phyloP scores from a whole-genome alignment of 2,797 vertebrate genomes.

The Argentina silus region DNA sequence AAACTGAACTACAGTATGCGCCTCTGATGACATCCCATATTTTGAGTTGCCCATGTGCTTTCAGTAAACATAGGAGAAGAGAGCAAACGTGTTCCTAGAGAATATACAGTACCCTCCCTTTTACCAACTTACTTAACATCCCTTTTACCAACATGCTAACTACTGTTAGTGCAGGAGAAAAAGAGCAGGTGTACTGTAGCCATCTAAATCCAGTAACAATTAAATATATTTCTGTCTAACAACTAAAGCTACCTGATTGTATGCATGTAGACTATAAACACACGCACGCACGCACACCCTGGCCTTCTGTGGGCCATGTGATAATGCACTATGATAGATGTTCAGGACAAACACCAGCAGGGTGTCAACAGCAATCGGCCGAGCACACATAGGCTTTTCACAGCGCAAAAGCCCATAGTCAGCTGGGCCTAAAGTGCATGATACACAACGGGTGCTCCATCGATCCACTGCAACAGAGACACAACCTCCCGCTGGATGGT shows the following conservation, averaged over 20 bases:
- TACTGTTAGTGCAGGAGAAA: no score
- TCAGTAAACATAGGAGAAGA: conserved; percentile 62
- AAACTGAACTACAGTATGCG: conserved; percentile 19
- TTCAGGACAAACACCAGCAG: conserved; percentile 26
- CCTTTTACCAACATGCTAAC: not conserved
- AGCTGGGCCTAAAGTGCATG: conserved; percentile 45
- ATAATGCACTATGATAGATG: conserved; percentile 23
- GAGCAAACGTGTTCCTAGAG: conserved; percentile 48
- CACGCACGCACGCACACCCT: conserved; percentile 16
- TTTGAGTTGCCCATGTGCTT: conserved; percentile 57
- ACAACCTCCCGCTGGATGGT: conserved; percentile 43
- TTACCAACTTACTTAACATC: not conserved
- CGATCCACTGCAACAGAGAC: conserved; percentile 54
- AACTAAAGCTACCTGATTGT: no score
- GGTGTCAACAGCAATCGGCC: conserved; percentile 3
- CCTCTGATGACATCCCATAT: conserved; percentile 57
- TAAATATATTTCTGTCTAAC: no score
- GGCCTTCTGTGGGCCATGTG: conserved; percentile 11
- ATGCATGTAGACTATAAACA: not conserved
- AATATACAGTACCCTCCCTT: conserved; percentile 26
- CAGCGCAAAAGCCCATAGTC: conserved; percentile 39
- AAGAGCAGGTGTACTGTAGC: no score
- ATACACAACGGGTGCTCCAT: conserved; percentile 56
- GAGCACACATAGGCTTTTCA: conserved; percentile 8
- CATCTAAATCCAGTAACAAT: no score